Evolutionary conservation across 2,113 vertebrate genomes (phyloP), one percentile per base, ranked within the genome.

Genomic region (Boulengeromyrus knoepffleri): DNA sequence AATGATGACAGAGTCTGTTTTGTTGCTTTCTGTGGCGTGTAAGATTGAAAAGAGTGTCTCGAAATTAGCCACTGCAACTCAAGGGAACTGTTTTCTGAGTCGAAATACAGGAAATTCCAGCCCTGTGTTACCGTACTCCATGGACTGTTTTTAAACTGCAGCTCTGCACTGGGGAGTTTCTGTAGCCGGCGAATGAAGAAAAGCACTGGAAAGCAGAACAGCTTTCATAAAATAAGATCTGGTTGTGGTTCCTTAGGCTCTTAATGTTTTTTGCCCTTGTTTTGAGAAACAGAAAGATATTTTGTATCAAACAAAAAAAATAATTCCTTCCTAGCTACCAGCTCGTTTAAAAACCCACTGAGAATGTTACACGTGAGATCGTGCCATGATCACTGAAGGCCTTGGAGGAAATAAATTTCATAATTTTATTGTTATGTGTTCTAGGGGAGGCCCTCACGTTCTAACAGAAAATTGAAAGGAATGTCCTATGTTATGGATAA

Each of bases 81-180:
- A 45, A 50, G 87, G 39, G 87, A 46, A 13, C 50, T 84, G 39
- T 77, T 85, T 84, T 80, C 77, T 62, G 42, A 49, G 87, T 47
- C 50, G 53, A 84, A 88, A 88, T 88, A 58, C 86, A 90, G 87
- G 86, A 90, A 90, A 88, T 90, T 90, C 89, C 89, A 53, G 62
- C 85, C 77, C 80, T 88, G 85, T 42, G 85, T 90, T 90, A 88
- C 66, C 6, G 49, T 42, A 49, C 85, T 88, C 89, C 12, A 12
- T 46, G 89, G 85, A 45, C 45, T 77, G 58, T 87, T 85, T 87
- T 90, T 50, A 87, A 87, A 49, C 84, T 66, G 27, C 39, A 87
- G 85, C 47, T 5, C 62, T 74, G n/a, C 85, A 46, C 46, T 74
- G 89, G 31, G 62, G 31, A 77, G 47, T 53, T 15, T 45, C 62